Evolutionary conservation across 2,113 vertebrate species (phyloP).

Genomic region (Bos javanicus): DNA sequence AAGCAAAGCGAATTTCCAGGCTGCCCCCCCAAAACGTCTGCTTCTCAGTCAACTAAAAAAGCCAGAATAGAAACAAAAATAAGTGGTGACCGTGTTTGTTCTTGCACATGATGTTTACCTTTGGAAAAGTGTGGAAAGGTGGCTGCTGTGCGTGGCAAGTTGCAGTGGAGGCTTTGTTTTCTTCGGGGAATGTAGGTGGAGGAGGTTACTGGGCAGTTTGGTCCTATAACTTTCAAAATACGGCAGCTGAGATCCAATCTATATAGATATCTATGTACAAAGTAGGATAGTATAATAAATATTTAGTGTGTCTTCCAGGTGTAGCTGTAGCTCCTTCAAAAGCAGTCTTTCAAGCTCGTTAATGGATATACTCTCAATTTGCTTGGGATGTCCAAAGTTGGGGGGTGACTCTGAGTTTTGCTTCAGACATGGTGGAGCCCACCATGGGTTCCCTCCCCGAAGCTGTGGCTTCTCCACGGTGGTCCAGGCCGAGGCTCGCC

Average conservation of each 20-base stretch:
- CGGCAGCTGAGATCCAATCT: constrained; percentile 65
- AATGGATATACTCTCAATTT: neutral
- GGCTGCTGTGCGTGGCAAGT: constrained; percentile 12
- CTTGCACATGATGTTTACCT: constrained; percentile 64
- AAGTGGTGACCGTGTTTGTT: constrained; percentile 16
- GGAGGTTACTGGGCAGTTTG: constrained; percentile 26
- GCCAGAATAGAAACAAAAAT: constrained; percentile 60
- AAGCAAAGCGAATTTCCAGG: constrained; percentile 51
- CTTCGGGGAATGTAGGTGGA: constrained; percentile 59
- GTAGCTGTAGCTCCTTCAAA: constrained; percentile 44
- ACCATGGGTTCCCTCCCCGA: neutral
- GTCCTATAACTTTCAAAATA: constrained; percentile 73
- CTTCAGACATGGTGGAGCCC: neutral
- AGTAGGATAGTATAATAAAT: constrained; percentile 73
- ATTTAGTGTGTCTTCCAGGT: constrained; percentile 63
- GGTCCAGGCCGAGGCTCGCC: neutral
- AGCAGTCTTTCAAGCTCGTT: constrained; percentile 10
- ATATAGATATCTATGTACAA: constrained; percentile 73
- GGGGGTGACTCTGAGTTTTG: neutral
- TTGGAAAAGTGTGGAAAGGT: constrained; percentile 54
- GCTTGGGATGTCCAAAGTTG: constrained; percentile 23
- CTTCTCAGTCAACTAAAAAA: constrained; percentile 65
- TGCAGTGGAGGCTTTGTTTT: neutral
- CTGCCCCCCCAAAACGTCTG: constrained; percentile 45
- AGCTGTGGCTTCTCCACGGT: neutral